Percentiles rank a stretch among this genome's conserved stretches.
Evolutionary conservation across 2,797 vertebrate species (phyloP).

Genomic region (Argyrosomus regius): DNA sequence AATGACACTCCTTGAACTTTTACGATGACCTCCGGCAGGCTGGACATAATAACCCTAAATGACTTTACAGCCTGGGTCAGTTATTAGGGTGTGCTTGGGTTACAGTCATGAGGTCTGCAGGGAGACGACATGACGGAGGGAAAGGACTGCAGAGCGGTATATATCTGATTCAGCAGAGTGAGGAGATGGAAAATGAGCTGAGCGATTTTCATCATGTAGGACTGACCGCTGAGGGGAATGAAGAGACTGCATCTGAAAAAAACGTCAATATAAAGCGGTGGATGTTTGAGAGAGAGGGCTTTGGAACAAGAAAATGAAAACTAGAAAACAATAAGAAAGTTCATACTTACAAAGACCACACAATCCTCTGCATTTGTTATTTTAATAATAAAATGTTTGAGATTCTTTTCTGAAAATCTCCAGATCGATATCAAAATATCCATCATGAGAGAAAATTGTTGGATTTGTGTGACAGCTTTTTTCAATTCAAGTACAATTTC

Average conservation of each 20-base stretch:
- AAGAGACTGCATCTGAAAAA: background rate
- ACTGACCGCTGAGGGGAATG: background rate
- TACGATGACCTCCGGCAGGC: constrained; percentile 52
- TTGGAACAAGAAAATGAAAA: background rate
- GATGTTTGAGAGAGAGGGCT: background rate
- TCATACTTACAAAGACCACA: background rate
- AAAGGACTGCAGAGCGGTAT: background rate
- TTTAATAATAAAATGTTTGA: background rate
- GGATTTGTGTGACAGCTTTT: no score
- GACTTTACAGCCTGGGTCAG: constrained; percentile 59
- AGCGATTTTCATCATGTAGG: constrained; percentile 7
- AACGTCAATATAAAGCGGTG: no score
- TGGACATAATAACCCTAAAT: constrained; percentile 47
- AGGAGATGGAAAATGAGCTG: constrained; percentile 36
- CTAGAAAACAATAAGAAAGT: background rate
- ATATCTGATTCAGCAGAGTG: constrained; percentile 24
- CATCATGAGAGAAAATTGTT: no score
- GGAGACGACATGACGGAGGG: background rate
- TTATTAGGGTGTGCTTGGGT: constrained; percentile 36
- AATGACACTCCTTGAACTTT: constrained; percentile 51
- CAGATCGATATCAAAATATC: background rate
- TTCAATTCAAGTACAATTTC: no score
- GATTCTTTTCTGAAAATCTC: background rate
- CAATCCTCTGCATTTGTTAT: background rate
- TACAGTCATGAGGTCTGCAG: constrained; percentile 35